Base-by-base conservation (phyloP, 2,113 vertebrate species). In the Chaenocephalus aceratus region DNA sequence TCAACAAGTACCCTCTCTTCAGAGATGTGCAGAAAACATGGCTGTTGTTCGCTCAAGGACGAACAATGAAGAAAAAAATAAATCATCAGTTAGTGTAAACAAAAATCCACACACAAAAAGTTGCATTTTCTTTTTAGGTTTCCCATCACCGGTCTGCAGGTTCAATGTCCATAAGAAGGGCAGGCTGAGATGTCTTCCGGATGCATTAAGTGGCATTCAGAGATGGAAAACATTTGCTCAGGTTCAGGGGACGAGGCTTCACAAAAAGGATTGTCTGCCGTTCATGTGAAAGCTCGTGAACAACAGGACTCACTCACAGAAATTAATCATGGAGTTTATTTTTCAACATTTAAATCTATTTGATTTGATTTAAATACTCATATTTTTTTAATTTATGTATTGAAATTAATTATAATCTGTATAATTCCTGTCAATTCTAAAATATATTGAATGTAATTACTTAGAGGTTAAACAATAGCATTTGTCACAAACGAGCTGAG, bases 21-120 rank as follows among this genome's bases (percentile, higher is more conserved):
- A 14, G 3, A 75, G 58, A 45, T 30, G 1, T 13, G 11, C 83
- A 52, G 68, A 80, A 90, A 83, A 81, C 49, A 21, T 69, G 52
- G 16, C 66, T 60, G 54, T 82, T 86, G 77, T 85, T 62, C 16
- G 15, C 45, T 89, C 83, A 92, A 90, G 90, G 91, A 66, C 82
- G 79, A 71, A 60, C 52, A 46, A 64, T n/a, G 15, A 36, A 12
- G 4, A 59, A 58, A 72, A 57, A 36, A 59, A 44, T 15, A 63
- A 67, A 70, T 52, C 26, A 23, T 21, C 21, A 21, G 21, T 21
- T 21, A 21, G 21, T 21, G 21, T 21, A 21, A 21, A 21, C 21
- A 21, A 21, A 21, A 21, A 21, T 21, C 21, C 21, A 21, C 21
- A n/a, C n/a, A 21, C 21, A 21, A 21, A 21, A 21, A 21, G 21